phyloP scores from a whole-genome alignment of 2,888 invertebrate species.

The Lycocerus yunnanus region DNA sequence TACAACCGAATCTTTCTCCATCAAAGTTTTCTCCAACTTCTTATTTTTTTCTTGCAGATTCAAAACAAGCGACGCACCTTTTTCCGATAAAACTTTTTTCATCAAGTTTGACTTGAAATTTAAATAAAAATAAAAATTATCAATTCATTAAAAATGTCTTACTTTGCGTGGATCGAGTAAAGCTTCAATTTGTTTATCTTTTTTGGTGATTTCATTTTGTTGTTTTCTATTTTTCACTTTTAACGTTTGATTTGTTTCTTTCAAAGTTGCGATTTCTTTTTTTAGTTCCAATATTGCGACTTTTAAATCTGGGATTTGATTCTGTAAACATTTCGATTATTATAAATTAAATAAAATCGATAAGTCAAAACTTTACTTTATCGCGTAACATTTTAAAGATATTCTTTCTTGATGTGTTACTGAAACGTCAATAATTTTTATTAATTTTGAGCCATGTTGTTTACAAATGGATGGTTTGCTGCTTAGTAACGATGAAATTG shows the following conservation, averaged over 20 bases:
- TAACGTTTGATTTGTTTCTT: background rate
- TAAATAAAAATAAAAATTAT: background rate
- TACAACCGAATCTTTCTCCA: slow-evolving; percentile 30
- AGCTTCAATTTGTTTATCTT: slow-evolving; percentile 35
- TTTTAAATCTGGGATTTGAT: background rate
- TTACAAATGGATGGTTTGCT: background rate
- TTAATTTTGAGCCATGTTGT: background rate
- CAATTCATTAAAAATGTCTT: background rate
- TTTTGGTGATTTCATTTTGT: background rate
- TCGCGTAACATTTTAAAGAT: background rate
- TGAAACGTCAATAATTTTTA: background rate
- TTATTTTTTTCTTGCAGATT: slow-evolving; percentile 31
- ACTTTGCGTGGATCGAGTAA: slow-evolving; percentile 40
- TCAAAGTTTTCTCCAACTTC: slow-evolving; percentile 27
- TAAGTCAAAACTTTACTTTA: background rate
- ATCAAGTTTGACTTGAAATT: slow-evolving; percentile 31
- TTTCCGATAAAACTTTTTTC: slow-evolving; percentile 34
- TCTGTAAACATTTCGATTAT: background rate
- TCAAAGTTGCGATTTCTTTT: background rate
- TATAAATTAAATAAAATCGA: background rate
- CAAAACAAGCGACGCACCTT: slow-evolving; percentile 36
- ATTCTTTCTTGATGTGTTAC: background rate
- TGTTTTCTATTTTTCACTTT: background rate
- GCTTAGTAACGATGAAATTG: background rate
- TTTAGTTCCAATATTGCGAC: background rate